phyloP scores from a whole-genome alignment of 2,888 invertebrate species.

The Luperina testacea region DNA sequence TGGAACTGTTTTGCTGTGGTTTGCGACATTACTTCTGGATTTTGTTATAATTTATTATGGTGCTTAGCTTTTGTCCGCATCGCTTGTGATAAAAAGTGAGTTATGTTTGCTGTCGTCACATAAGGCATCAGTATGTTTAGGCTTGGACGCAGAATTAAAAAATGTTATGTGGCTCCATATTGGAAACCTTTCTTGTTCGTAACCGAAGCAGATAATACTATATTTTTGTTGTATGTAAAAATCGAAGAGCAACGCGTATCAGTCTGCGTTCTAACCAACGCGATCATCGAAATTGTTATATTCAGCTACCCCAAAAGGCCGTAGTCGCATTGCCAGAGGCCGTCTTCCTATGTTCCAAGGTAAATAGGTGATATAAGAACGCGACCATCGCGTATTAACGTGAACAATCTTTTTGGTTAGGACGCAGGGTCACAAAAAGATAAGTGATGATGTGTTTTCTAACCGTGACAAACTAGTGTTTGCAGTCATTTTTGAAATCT shows the following conservation, averaged over 20 bases:
- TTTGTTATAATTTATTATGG: slow-evolving; percentile 38
- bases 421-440: not conserved
- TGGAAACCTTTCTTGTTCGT: too few relatives aligned
- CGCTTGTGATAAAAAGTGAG: slow-evolving; percentile 12
- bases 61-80: slow-evolving; percentile 32
- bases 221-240: not conserved
- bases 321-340: too few relatives aligned
- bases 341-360: not conserved
- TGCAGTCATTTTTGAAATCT: not conserved
- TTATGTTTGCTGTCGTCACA: not conserved
- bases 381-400: not conserved
- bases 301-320: too few relatives aligned
- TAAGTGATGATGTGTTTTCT: not conserved
- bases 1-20: slow-evolving; percentile 45
- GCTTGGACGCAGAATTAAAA: not conserved
- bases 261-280: not conserved
- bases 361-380: not conserved
- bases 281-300: not conserved
- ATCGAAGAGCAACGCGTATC: not conserved
- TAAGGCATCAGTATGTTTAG: not conserved
- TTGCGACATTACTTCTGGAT: slow-evolving; percentile 49
- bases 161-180: not conserved
- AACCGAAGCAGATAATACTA: not conserved
- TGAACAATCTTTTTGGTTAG: not conserved
- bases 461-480: not conserved